Evolutionary conservation across 2,113 vertebrate species (phyloP).

Genomic region (human): GRCh38 chr4:163784501-163785000

Average conservation of each 20-base stretch:
- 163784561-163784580: background rate
- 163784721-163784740: background rate
- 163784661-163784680: background rate
- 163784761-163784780: background rate
- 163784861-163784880: background rate
- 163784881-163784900: background rate
- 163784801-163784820: background rate
- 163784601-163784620: background rate
- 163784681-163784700: background rate
- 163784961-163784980: background rate
- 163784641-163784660: background rate
- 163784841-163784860: background rate
- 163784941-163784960: slow-evolving; percentile 5
- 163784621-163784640: background rate
- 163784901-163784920: background rate
- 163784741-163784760: background rate
- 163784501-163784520: background rate
- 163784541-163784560: background rate
- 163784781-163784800: background rate
- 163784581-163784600: background rate
- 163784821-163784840: background rate
- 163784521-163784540: background rate
- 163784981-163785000: slow-evolving; percentile 9
- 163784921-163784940: background rate
- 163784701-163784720: background rate